Conservation (phyloP, 2,113 vertebrate genomes). For the Murina feae region DNA sequence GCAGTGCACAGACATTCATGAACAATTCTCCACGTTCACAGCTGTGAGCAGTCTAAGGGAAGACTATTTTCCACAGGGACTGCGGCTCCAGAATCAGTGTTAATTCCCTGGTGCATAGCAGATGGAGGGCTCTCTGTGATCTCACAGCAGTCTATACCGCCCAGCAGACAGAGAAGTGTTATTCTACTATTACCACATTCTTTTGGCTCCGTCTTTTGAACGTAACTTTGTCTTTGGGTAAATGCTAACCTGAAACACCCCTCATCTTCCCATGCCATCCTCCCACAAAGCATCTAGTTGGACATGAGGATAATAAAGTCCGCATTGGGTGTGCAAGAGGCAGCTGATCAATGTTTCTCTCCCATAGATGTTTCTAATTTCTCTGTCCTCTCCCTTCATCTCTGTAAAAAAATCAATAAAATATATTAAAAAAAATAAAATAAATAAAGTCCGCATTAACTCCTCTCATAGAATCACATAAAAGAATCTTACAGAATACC, state of each 20-base stretch:
- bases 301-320: not conserved
- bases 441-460: not conserved
- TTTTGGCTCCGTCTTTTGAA: not conserved
- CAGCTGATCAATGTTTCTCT: too few species aligned
- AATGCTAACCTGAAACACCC: not conserved
- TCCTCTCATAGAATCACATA: not conserved
- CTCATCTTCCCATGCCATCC: not conserved
- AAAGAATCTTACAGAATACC: not conserved
- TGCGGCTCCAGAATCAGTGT: not conserved
- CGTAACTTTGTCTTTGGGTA: not conserved
- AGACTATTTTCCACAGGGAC: not conserved
- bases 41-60: not conserved
- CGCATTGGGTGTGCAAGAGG: too few species aligned
- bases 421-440: too few species aligned
- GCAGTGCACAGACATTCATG: not conserved
- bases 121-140: not conserved
- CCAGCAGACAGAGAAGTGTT: not conserved
- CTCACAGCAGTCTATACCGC: not conserved
- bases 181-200: not conserved
- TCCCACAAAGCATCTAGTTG: not conserved
- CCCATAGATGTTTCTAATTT: too few species aligned
- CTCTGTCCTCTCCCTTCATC: too few species aligned
- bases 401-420: too few species aligned
- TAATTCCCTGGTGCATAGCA: not conserved
- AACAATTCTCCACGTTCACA: not conserved